These are phyloP conservation scores for Pycnomerus fuliginosus DNA, from an alignment of 2,888 invertebrate species.

Conservation along the genomic window DNA sequence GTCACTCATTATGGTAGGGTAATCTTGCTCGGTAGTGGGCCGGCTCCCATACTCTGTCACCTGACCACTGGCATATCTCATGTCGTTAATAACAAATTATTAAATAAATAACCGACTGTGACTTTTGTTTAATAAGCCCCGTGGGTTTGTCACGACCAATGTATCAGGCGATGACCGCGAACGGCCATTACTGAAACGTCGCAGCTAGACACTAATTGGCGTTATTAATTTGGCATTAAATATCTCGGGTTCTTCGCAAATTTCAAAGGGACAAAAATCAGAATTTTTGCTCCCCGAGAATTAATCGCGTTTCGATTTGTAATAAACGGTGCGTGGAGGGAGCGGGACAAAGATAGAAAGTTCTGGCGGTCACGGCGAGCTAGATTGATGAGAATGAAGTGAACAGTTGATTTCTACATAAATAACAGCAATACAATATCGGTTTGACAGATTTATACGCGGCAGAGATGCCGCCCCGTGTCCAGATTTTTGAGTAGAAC, in stretches of 20 bases:
- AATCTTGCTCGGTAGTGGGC: conserved; percentile 26
- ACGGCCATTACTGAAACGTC: conserved; percentile 17
- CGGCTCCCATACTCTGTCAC: conserved; percentile 30
- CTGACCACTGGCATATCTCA: conserved; percentile 31
- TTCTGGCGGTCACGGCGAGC: conserved; percentile 35
- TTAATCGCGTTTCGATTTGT: conserved; percentile 19
- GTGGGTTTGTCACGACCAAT: conserved; percentile 18
- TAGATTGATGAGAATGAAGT: conserved; percentile 52
- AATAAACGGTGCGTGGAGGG: conserved; percentile 9
- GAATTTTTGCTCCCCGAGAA: conserved; percentile 2
- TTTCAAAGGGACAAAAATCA: too few relatives aligned
- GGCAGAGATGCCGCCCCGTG: conserved; percentile 49
- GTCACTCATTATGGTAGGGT: conserved; percentile 29
- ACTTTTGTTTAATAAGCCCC: conserved; percentile 23
- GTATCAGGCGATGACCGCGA: conserved; percentile 14
- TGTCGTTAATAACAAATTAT: conserved; percentile 36
- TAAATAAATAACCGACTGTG: conserved; percentile 31
- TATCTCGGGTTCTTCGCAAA: conserved; percentile 16
- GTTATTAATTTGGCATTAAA: conserved; percentile 23
- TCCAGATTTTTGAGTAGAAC: conserved; percentile 50
- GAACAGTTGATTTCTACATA: conserved; percentile 54
- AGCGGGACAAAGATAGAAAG: conserved; percentile 12
- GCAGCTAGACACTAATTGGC: conserved; percentile 21
- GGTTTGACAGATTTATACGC: conserved; percentile 53
- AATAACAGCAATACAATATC: conserved; percentile 54